Conservation (phyloP, 2,797 vertebrate species). For the Coreius guichenoti region DNA sequence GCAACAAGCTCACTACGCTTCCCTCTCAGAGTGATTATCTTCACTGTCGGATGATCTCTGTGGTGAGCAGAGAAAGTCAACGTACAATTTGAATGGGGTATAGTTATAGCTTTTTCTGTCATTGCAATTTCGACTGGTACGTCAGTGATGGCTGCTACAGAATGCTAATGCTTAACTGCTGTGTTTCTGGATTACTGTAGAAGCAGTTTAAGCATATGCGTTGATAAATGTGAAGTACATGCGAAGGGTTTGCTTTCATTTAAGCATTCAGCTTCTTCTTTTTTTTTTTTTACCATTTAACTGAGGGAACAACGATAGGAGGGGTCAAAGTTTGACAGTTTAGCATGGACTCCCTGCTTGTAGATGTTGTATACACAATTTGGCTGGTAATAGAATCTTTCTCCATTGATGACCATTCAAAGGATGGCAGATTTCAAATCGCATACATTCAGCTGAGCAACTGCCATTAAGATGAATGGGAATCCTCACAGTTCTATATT, state of each 20-base stretch:
- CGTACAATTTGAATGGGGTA: conserved; percentile 19
- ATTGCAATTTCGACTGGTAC: conserved; percentile 6
- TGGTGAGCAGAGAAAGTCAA: conserved; percentile 15
- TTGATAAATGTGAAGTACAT: not conserved
- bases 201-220: not conserved
- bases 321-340: not conserved
- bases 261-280: not conserved
- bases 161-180: conserved; percentile 29
- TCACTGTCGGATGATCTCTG: conserved; percentile 45
- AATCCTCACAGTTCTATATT: not conserved
- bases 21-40: conserved; percentile 58
- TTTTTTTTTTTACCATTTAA: not conserved
- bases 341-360: not conserved
- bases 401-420: not conserved
- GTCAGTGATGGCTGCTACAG: not conserved
- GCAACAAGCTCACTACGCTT: conserved; percentile 67
- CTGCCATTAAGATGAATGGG: not conserved
- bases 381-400: not conserved
- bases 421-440: not conserved
- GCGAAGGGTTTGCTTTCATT: not conserved
- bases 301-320: not conserved
- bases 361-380: not conserved
- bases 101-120: conserved; percentile 38
- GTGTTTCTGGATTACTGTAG: not conserved
- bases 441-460: not conserved